Conservation (phyloP, 2,888 invertebrate species). For the Cephus nigrinus region DNA sequence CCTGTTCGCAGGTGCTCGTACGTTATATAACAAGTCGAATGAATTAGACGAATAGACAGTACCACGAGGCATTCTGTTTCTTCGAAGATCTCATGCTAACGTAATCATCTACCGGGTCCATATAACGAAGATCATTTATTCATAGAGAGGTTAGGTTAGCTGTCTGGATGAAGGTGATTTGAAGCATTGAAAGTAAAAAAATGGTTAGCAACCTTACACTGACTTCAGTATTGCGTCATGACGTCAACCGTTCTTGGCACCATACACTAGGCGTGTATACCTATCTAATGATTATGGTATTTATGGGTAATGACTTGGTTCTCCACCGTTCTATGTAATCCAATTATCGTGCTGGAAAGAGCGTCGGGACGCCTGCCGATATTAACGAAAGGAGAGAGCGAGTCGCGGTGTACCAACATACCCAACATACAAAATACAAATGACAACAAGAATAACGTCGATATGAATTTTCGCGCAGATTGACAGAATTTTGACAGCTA, state of each 20-base stretch:
- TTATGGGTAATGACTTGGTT: background rate
- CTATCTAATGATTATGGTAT: background rate
- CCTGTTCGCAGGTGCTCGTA: background rate
- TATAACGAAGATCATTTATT: background rate
- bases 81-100: background rate
- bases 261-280: background rate
- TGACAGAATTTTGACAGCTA: background rate
- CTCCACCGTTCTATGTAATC: background rate
- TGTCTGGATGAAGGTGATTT: background rate
- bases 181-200: background rate
- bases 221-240: background rate
- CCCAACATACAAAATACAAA: too few species aligned
- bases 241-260: background rate
- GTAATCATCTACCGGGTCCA: background rate
- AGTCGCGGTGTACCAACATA: too few species aligned
- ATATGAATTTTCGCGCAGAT: background rate
- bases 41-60: background rate
- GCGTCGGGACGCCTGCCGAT: background rate
- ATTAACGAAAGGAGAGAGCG: too few species aligned
- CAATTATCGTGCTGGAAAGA: background rate
- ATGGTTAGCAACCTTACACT: background rate
- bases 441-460: too few species aligned
- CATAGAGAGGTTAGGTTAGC: background rate
- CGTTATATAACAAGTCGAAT: background rate
- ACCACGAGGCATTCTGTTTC: background rate